These are phyloP conservation scores for Agelastica alni DNA, from an alignment of 2,888 invertebrate species.

Conservation along the genomic window DNA sequence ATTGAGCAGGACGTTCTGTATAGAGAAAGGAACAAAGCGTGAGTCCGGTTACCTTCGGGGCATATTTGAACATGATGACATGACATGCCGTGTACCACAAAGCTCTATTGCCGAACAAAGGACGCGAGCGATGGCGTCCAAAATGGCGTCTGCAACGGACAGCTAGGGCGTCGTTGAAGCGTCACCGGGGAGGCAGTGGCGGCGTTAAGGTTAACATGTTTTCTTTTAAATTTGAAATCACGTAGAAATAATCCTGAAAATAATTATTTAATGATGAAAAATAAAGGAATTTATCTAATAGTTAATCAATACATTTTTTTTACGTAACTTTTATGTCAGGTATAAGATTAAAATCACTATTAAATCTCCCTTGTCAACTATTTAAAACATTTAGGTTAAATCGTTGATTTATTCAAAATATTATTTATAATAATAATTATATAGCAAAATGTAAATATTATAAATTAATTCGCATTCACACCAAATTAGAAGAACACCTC, in stretches of 20 bases:
- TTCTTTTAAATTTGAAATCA: no score
- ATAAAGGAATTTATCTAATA: no score
- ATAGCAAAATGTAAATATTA: no score
- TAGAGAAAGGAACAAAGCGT: conserved; percentile 15
- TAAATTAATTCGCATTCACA: no score
- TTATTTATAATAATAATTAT: no score
- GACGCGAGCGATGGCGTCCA: conserved; percentile 52
- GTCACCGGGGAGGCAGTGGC: conserved; percentile 21
- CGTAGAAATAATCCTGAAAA: no score
- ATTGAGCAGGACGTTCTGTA: conserved; percentile 13
- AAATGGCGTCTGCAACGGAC: conserved; percentile 53
- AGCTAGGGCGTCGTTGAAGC: conserved; percentile 49
- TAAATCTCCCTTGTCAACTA: no score
- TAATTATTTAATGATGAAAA: no score
- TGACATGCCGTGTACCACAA: conserved; percentile 33
- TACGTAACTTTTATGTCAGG: not conserved
- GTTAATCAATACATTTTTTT: not conserved
- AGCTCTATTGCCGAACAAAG: conserved; percentile 36
- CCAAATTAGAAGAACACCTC: no score
- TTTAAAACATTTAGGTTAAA: no score
- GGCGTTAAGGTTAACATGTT: conserved; percentile 6
- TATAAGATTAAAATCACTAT: no score
- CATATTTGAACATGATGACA: conserved; percentile 37
- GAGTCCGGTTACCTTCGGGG: conserved; percentile 24
- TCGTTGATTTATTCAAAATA: no score